phyloP scores from a whole-genome alignment of 2,113 vertebrate genomes.

The Leptosomus discolor region DNA sequence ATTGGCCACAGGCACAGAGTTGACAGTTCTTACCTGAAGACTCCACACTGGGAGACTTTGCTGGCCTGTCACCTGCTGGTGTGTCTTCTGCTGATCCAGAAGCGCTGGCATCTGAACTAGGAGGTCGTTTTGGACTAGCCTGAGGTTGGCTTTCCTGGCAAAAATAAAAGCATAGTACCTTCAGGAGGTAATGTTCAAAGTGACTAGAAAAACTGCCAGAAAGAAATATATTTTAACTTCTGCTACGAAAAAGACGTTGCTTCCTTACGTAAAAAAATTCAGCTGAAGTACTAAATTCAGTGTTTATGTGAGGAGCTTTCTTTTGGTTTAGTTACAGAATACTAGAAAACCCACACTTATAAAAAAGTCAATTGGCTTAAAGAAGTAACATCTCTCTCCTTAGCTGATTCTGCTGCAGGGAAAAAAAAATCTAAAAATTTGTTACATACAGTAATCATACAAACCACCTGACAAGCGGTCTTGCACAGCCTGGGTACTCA shows the following conservation, averaged over 20 bases:
- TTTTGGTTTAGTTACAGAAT: background rate
- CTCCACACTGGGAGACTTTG: background rate
- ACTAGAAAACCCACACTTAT: fast-evolving
- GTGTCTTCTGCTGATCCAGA: background rate
- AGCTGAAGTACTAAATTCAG: background rate
- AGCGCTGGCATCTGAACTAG: background rate
- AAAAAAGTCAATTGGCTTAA: background rate
- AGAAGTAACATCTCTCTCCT: background rate
- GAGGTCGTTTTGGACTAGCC: constrained; percentile 32
- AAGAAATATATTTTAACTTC: background rate
- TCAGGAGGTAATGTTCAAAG: background rate
- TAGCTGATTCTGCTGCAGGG: background rate
- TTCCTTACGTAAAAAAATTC: too few species aligned
- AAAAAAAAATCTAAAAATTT: background rate
- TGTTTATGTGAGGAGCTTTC: background rate
- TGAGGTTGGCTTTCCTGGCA: constrained; percentile 57
- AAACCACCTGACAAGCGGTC: fast-evolving
- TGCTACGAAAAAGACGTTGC: background rate
- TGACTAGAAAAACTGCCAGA: background rate
- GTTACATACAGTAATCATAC: background rate
- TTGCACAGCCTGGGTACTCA: background rate
- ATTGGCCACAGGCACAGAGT: background rate
- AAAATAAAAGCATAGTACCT: background rate
- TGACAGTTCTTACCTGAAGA: constrained; percentile 48
- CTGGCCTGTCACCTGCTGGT: background rate